Evolutionary conservation across 1,140 invertebrate species (phyloP).

Genomic region (Maconellicoccus hirsutus): DNA sequence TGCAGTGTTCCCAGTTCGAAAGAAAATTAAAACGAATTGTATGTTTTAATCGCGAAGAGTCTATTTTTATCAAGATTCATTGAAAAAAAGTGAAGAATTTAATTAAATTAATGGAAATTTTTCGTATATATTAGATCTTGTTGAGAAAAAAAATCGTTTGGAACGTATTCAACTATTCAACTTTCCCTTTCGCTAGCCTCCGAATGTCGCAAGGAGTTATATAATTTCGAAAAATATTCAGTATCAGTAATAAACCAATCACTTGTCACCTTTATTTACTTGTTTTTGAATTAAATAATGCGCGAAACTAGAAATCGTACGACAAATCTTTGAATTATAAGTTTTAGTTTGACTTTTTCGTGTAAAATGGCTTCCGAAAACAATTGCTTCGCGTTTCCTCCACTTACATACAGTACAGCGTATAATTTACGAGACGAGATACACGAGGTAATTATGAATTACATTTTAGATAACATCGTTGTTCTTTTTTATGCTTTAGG

Average conservation of each 20-base stretch:
- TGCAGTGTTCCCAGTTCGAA: neutral
- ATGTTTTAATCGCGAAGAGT: too few relatives aligned
- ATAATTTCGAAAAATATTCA: neutral
- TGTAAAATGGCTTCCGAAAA: slow-evolving; percentile 5
- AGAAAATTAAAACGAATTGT: too few relatives aligned
- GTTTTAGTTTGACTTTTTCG: neutral
- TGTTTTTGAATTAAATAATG: neutral
- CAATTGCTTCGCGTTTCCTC: neutral
- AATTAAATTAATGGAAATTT: too few relatives aligned
- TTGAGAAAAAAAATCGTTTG: too few relatives aligned
- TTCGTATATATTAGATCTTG: too few relatives aligned
- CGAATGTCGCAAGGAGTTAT: too few relatives aligned
- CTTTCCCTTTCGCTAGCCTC: too few relatives aligned
- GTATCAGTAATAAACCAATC: neutral
- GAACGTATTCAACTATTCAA: too few relatives aligned
- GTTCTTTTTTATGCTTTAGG: neutral
- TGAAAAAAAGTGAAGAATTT: too few relatives aligned
- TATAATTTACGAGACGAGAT: slow-evolving; percentile 13
- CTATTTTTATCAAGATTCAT: too few relatives aligned
- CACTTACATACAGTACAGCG: slow-evolving; percentile 11
- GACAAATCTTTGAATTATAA: neutral
- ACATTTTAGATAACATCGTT: neutral
- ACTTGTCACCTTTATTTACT: neutral
- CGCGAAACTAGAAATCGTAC: neutral
- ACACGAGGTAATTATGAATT: neutral